Conservation (phyloP, 2,113 vertebrate genomes). For the Falco punctatus region DNA sequence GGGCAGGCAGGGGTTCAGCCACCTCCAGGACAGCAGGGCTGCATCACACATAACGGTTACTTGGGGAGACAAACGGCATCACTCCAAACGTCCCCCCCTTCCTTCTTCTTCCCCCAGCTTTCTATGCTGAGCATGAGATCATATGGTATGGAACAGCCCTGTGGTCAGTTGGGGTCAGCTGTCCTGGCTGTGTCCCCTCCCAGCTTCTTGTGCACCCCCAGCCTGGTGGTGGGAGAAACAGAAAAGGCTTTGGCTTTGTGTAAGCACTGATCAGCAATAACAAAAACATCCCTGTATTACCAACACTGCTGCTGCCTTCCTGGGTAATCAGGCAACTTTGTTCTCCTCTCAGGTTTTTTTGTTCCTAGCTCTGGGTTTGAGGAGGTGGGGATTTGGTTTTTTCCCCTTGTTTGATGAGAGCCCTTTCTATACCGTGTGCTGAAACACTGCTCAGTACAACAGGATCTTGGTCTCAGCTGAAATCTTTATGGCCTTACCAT, state of each 20-base stretch:
- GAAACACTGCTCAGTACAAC: not conserved
- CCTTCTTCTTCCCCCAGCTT: not conserved
- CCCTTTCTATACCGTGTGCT: not conserved
- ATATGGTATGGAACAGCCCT: not conserved
- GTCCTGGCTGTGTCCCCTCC: not conserved
- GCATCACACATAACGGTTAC: fast-evolving
- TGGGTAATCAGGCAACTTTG: not conserved
- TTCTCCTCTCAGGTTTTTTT: not conserved
- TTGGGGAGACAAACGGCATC: not conserved
- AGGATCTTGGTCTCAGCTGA: not conserved
- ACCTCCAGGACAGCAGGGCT: not conserved
- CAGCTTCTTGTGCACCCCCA: not conserved
- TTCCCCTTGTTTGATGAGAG: not conserved
- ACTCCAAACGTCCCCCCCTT: not conserved
- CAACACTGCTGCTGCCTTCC: not conserved
- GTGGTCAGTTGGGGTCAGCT: not conserved
- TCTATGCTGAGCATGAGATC: not conserved
- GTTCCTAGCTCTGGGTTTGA: not conserved
- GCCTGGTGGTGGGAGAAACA: not conserved
- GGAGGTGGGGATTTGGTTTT: not conserved
- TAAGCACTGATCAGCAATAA: not conserved
- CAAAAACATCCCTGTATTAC: fast-evolving
- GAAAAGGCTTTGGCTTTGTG: fast-evolving
- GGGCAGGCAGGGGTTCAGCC: not conserved
- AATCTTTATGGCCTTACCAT: not conserved